Percentiles rank a stretch among this genome's conserved stretches.
Evolutionary conservation across 2,888 invertebrate genomes (phyloP).

Genomic region (Erebia palarica): DNA sequence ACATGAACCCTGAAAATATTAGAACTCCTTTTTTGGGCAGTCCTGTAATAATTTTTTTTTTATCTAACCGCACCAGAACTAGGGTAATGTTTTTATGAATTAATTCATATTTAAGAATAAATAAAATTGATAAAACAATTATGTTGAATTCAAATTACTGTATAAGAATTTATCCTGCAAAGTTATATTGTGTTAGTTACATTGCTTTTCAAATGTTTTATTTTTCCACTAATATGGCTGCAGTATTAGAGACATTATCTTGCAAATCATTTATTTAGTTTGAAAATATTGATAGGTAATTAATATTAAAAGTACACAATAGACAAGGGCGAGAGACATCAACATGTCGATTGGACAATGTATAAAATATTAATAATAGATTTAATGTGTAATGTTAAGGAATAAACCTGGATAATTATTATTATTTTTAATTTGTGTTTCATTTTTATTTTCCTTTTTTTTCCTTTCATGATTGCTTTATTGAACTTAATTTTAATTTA

Average conservation of each 20-base stretch:
- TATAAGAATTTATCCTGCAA: background rate
- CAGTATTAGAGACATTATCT: slow-evolving; percentile 38
- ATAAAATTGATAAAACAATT: no score
- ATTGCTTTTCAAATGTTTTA: background rate
- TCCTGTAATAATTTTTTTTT: no score
- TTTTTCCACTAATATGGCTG: background rate
- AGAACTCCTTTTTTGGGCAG: no score
- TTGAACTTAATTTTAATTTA: background rate
- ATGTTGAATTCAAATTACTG: no score
- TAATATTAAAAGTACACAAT: slow-evolving; percentile 52
- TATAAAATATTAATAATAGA: slow-evolving; percentile 80
- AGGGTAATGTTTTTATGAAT: no score
- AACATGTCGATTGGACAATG: slow-evolving; percentile 74
- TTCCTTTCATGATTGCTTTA: slow-evolving; percentile 33
- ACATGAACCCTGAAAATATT: no score
- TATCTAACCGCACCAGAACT: no score
- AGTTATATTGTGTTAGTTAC: background rate
- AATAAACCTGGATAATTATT: slow-evolving; percentile 81
- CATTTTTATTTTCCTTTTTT: slow-evolving; percentile 56
- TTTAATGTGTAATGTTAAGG: slow-evolving; percentile 77
- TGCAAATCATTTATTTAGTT: slow-evolving; percentile 44
- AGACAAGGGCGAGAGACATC: slow-evolving; percentile 63
- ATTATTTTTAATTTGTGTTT: slow-evolving; percentile 70
- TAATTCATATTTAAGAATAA: no score
- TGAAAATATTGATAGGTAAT: background rate